Percentiles rank a stretch among this genome's conserved stretches.
Conservation (phyloP, 2,113 vertebrate species). For the Dinomys branickii region DNA sequence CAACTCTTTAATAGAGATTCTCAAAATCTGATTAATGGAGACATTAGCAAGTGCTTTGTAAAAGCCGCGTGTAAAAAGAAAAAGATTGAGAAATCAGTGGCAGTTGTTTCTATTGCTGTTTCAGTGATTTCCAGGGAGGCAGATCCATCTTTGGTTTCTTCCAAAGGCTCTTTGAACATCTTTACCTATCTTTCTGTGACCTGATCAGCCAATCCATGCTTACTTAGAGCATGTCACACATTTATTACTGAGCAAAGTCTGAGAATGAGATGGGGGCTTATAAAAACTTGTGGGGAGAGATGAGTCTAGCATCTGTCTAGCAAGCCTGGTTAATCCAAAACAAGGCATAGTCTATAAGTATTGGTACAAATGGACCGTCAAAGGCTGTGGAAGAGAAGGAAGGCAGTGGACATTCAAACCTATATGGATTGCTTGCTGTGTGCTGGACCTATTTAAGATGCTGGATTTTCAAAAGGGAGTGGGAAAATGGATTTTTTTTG, state of each 20-base stretch:
- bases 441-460: neutral
- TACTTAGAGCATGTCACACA: neutral
- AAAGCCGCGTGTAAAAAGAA: neutral
- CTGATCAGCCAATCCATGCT: neutral
- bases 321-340: neutral
- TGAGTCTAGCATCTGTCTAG: neutral
- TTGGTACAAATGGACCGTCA: accelerated
- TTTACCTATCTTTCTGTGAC: neutral
- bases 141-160: neutral
- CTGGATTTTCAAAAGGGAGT: neutral
- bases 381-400: neutral
- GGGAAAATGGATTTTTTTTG: neutral
- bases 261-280: neutral
- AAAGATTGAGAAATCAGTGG: neutral
- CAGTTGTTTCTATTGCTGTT: neutral
- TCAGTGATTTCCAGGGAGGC: neutral
- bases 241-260: neutral
- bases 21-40: neutral
- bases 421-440: accelerated
- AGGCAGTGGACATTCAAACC: accelerated
- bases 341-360: neutral
- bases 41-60: neutral
- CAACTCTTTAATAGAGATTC: neutral
- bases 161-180: neutral
- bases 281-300: neutral